Base-by-base conservation (phyloP, 2,797 vertebrate species). In the Bradypus variegatus region DNA sequence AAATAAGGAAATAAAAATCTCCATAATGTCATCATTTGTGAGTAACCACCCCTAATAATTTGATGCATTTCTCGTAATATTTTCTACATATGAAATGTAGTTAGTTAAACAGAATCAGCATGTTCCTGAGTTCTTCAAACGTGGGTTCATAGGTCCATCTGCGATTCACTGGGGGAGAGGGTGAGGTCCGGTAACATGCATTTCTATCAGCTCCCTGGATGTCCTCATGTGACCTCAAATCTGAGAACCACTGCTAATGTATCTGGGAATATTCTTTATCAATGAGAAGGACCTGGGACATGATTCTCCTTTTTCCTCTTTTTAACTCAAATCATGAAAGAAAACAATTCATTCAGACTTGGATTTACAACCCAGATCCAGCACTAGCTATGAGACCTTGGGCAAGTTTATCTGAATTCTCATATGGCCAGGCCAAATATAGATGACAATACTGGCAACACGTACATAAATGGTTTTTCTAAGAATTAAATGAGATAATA, bases 401-500 rank as follows among this genome's bases (percentile, higher is more conserved):
- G 33, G 15, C 13, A 83, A 86, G 18, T 19, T 83, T 91, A 5
- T 84, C 55, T 91, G 33, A 94, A 86, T 88, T 79, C 45, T 69
- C 55, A 77, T 16, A 3, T 75, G 38, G 86, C 18, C n/a, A 12
- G 50, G 41, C 41, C 41, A 87, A 18, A 53, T 33, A 36, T 86
- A 92, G 38, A 76, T 62, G 5, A 21, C 29, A 77, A 50, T 36
- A 48, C 15, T 76, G 15, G 8, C 23, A 80, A 50, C 18, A 76
- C 76, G 21, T 50, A 77, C 16, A 38, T 58, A 14, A 50, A 33
- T 33, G 48, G n/a, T 19, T 91, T 73, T 70, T 83, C 29, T 70
- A 91, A 88, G n/a, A 92, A 67, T 92, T 27, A 29, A 82, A 73
- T 88, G 31, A 38, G 36, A 81, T 38, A 76, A 89, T 41, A 38